These are phyloP conservation scores for Drosophila antonietae DNA, from an alignment of 2,888 invertebrate genomes.

Conservation along the genomic window DNA sequence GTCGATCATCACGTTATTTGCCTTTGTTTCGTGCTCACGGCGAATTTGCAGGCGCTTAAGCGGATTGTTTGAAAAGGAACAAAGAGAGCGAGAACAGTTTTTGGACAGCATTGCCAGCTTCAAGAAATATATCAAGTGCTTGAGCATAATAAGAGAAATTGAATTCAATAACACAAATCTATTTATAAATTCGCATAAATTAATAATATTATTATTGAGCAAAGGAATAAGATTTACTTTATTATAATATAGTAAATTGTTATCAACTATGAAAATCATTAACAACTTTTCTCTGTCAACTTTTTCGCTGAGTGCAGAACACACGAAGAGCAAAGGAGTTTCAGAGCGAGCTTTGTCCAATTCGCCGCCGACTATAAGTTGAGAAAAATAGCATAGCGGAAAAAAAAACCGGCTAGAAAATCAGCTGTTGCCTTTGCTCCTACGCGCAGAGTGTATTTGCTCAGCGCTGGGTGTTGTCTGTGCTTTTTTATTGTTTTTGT, in stretches of 20 bases:
- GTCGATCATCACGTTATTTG: neutral
- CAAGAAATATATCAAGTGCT: neutral
- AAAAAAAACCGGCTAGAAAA: slow-evolving; percentile 65
- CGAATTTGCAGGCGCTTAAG: slow-evolving; percentile 42
- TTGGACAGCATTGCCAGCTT: slow-evolving; percentile 11
- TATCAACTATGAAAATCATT: too few species aligned
- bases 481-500: slow-evolving; percentile 3
- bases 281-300: neutral
- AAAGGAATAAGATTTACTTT: too few species aligned
- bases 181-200: neutral
- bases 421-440: slow-evolving; percentile 61
- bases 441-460: slow-evolving; percentile 27
- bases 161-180: neutral
- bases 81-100: neutral
- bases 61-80: neutral
- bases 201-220: neutral
- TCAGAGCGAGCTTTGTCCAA: slow-evolving; percentile 20
- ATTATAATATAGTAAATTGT: too few species aligned
- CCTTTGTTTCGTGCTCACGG: slow-evolving; percentile 20
- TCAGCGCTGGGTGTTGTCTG: slow-evolving; percentile 13
- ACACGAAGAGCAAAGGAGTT: neutral
- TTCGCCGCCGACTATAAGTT: slow-evolving; percentile 44
- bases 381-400: slow-evolving; percentile 12
- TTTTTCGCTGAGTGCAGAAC: slow-evolving; percentile 20
- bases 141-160: neutral